A percentile compares a stretch with the other conserved stretches of the same genome.
Evolutionary conservation across 2,888 invertebrate species (phyloP).

Genomic region (Mimas tiliae): DNA sequence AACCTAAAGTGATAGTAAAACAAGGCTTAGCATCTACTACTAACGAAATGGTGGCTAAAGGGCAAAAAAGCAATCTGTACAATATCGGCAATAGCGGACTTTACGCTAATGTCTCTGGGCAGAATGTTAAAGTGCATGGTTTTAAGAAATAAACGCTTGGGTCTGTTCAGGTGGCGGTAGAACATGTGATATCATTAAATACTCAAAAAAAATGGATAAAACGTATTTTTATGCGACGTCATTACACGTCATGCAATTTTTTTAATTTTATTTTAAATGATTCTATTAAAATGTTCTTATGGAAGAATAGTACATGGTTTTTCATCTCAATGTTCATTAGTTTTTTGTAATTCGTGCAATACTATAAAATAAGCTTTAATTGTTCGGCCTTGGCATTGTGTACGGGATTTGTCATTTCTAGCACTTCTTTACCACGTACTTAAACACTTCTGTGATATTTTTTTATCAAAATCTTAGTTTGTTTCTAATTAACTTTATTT

Average conservation of each 20-base stretch:
- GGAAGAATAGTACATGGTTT: neutral
- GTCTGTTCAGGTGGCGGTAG: neutral
- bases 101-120: constrained; percentile 41
- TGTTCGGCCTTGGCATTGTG: neutral
- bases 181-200: constrained; percentile 4
- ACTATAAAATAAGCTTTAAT: neutral
- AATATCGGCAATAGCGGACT: constrained; percentile 44
- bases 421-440: neutral
- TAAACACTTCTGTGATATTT: constrained; percentile 16
- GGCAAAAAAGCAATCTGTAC: constrained; percentile 43
- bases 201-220: neutral
- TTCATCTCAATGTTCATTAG: neutral
- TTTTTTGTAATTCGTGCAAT: neutral
- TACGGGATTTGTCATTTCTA: neutral
- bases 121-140: constrained; percentile 43
- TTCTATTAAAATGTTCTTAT: neutral
- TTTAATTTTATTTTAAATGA: too few relatives aligned
- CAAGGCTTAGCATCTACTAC: constrained; percentile 87
- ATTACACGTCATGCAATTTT: too few relatives aligned
- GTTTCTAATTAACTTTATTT: too few relatives aligned
- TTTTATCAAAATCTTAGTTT: neutral
- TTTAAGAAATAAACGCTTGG: constrained; percentile 39
- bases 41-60: constrained; percentile 74
- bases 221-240: too few relatives aligned
- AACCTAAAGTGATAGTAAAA: constrained; percentile 81